Percentiles rank a stretch among this genome's conserved stretches.
These are phyloP conservation scores for Channallabes apus DNA, from an alignment of 2,797 vertebrate genomes.

Conservation along the genomic window DNA sequence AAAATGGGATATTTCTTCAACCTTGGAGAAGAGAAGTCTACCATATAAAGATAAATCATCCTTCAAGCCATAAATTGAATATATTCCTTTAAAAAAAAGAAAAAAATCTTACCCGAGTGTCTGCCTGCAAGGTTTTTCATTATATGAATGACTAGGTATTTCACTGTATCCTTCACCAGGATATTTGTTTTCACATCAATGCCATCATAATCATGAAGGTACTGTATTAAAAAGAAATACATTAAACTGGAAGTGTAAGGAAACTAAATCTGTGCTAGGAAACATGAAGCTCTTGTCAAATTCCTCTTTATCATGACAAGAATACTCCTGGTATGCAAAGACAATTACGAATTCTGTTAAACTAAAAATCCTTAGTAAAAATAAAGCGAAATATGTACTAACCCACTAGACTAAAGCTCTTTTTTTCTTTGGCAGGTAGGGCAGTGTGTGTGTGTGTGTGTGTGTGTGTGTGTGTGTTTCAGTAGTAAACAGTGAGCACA, in stretches of 20 bases:
- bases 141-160: background rate
- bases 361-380: background rate
- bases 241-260: background rate
- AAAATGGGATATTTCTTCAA: background rate
- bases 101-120: background rate
- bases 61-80: constrained; percentile 1
- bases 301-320: background rate
- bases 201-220: background rate
- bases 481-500: background rate
- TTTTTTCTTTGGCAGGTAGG: too few species aligned
- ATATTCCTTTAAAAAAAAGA: background rate
- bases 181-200: constrained; percentile 5
- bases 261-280: background rate
- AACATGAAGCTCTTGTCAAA: background rate
- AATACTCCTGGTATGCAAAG: background rate
- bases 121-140: constrained; percentile 17
- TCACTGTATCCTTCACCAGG: background rate
- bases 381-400: background rate
- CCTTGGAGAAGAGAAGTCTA: constrained; percentile 5
- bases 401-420: too few species aligned
- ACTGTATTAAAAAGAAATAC: background rate
- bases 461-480: too few species aligned
- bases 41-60: constrained; percentile 10
- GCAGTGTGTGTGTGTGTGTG: too few species aligned
- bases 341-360: background rate